Percentiles rank a stretch among this genome's conserved stretches.
phyloP scores from a whole-genome alignment of 2,888 invertebrate genomes.

The Tubulanus polymorphus region DNA sequence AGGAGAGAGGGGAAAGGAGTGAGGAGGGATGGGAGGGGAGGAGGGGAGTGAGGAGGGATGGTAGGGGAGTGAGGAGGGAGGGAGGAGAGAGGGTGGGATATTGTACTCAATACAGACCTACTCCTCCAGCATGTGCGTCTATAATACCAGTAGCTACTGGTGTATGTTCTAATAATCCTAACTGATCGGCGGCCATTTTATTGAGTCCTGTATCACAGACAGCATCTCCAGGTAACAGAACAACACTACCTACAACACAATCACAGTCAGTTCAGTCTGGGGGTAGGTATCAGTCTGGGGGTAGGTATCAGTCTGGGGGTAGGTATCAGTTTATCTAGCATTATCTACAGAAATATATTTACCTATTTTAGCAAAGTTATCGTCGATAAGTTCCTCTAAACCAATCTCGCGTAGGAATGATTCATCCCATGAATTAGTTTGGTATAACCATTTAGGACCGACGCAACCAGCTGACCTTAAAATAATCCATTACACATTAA shows the following conservation, averaged over 20 bases:
- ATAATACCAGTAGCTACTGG: conserved; percentile 86
- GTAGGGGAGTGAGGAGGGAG: neutral
- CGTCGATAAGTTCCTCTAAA: conserved; percentile 66
- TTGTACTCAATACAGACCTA: conserved; percentile 59
- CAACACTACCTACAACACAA: conserved; percentile 37
- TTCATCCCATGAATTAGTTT: conserved; percentile 69
- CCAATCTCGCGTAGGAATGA: conserved; percentile 71
- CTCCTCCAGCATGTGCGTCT: conserved; percentile 91
- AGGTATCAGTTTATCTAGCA: no score
- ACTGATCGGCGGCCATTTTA: conserved; percentile 62
- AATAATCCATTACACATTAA: conserved; percentile 15
- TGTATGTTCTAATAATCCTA: conserved; percentile 69
- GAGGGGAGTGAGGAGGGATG: neutral
- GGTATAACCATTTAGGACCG: conserved; percentile 91
- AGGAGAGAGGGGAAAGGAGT: neutral
- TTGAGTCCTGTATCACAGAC: conserved; percentile 49
- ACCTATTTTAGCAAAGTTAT: conserved; percentile 51
- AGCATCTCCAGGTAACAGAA: conserved; percentile 33
- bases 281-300: no score
- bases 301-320: no score
- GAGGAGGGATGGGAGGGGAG: conserved; percentile 1
- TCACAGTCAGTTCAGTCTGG: neutral
- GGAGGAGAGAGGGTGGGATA: neutral
- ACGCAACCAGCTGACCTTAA: conserved; percentile 82
- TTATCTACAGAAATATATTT: conserved; percentile 43